A percentile compares a stretch with the other conserved stretches of the same genome.
phyloP scores from a whole-genome alignment of 1,140 invertebrate genomes.

The Pogonus chalceus region DNA sequence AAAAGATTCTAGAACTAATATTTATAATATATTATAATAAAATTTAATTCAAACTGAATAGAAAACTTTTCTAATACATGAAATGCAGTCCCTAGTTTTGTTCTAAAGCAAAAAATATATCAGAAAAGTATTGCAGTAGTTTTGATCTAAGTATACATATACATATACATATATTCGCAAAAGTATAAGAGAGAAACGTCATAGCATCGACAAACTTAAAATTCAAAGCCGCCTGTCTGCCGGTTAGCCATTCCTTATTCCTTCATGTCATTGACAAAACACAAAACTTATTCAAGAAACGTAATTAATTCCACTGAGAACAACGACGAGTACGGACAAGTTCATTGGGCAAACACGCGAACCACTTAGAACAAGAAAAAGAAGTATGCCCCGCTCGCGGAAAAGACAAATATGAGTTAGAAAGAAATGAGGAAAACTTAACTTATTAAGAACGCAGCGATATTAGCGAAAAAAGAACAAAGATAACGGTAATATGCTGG shows the following conservation, averaged over 20 bases:
- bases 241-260: not conserved
- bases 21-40: too few species aligned
- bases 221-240: too few species aligned
- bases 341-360: not conserved
- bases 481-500: slow-evolving; percentile 11
- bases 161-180: too few species aligned
- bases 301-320: slow-evolving; percentile 6
- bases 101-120: too few species aligned
- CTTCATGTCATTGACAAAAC: not conserved
- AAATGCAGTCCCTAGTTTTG: too few species aligned
- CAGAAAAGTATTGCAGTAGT: too few species aligned
- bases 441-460: slow-evolving; percentile 31
- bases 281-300: slow-evolving; percentile 5
- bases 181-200: too few species aligned
- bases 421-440: slow-evolving; percentile 31
- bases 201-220: too few species aligned
- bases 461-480: slow-evolving; percentile 21
- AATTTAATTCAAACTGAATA: too few species aligned
- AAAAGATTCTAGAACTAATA: too few species aligned
- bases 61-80: too few species aligned
- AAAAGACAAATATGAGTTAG: slow-evolving; percentile 14
- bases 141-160: too few species aligned
- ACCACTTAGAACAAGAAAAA: not conserved
- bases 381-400: not conserved
- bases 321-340: not conserved